Evolutionary conservation across 2,113 vertebrate genomes (phyloP), one percentile per base, ranked within the genome.

Genomic region (Arothron firmamentum): DNA sequence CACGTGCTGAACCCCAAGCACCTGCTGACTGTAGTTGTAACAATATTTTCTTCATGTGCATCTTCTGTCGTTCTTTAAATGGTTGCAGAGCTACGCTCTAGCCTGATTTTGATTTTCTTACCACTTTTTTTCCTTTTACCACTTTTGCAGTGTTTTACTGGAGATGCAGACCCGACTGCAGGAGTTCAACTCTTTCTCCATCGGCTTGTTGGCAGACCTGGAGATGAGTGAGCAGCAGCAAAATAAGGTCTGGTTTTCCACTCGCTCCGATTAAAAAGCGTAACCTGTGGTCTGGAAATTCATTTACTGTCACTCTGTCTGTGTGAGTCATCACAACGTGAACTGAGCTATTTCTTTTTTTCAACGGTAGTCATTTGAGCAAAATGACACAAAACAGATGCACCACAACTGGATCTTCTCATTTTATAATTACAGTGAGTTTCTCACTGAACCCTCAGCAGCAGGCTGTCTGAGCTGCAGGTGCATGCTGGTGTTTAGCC

Each of bases 131-230:
- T 17, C n/a, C 2, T 16, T 47, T n/a, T 1, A 6, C n/a, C n/a
- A 47, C 17, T 13, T 80, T 65, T 56, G 2, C 58, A 99, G 96
- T 72, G 65, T 80, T 25, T 78, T 92, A 0, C 80, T 85, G 8
- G 91, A 94, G 52, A 92, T 94, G 41, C 91, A 92, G 78, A 88
- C 85, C 41, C 85, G 90, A 6, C 68, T 98, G 68, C 91, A 89
- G 65, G 89, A 89, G 65, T 81, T 96, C 23, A 77, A 73, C 75
- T 87, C 81, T 59, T 91, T 81, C 50, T 90, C 94, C 71, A 71
- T 79, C 0, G 63, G 85, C 57, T 89, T 92, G 68, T 80, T 89
- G 6, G 78, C 87, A 0, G 92, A 97, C 69, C 85, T 91, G 58
- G 88, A 79, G 46, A 88, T 85, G 65, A 91, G 74, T 66, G 92